Conservation (phyloP, 2,888 invertebrate genomes). For the Trissonchulus sp. region DNA sequence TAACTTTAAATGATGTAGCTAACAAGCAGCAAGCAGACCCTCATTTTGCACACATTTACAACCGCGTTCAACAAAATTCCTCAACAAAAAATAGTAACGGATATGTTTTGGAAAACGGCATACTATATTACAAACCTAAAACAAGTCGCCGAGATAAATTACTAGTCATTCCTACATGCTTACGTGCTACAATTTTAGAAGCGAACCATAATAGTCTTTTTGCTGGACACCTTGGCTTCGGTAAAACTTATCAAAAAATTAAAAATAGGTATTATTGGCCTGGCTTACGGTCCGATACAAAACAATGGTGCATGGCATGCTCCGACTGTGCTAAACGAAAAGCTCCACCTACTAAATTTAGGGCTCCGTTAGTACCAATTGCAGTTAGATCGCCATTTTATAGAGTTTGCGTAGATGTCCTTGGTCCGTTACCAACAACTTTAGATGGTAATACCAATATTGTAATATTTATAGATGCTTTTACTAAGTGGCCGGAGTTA, state of each 20-base stretch:
- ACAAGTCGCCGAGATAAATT: background rate
- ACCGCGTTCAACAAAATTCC: background rate
- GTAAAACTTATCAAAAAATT: constrained; percentile 33
- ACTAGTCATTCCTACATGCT: constrained; percentile 9
- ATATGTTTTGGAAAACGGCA: background rate
- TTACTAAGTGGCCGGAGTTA: constrained; percentile 39
- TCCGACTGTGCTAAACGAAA: constrained; percentile 35
- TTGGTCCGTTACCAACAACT: constrained; percentile 39
- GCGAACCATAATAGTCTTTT: constrained; percentile 30
- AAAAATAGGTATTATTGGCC: constrained; percentile 37
- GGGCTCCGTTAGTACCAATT: constrained; percentile 28
- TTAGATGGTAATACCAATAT: constrained; percentile 37
- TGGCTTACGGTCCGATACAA: constrained; percentile 33
- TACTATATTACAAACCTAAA: background rate
- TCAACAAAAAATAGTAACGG: too few relatives aligned
- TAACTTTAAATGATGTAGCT: background rate
- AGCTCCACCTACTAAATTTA: constrained; percentile 6
- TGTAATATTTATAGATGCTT: constrained; percentile 36
- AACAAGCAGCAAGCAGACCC: background rate
- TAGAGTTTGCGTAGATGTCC: constrained; percentile 36
- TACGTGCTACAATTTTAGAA: background rate
- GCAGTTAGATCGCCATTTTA: constrained; percentile 38
- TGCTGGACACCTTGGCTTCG: constrained; percentile 38
- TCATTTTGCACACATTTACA: background rate
- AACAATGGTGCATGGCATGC: constrained; percentile 31